phyloP scores from a whole-genome alignment of 2,797 vertebrate species.

The Lerista edwardsae region DNA sequence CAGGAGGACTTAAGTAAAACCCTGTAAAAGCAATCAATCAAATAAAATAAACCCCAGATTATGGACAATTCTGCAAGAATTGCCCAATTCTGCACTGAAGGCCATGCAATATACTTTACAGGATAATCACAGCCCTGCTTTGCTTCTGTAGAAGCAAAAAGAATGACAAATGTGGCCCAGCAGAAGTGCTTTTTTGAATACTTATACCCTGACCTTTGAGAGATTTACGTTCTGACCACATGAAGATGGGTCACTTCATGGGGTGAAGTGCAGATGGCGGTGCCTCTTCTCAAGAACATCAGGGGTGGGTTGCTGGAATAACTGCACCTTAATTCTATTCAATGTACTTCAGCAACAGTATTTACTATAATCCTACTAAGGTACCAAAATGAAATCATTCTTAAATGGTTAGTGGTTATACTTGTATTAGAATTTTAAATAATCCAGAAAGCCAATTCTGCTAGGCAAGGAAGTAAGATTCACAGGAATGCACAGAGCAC shows the following conservation, averaged over 20 bases:
- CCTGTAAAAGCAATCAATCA: background rate
- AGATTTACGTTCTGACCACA: background rate
- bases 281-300: background rate
- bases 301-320: background rate
- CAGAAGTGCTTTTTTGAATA: background rate
- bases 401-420: background rate
- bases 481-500: background rate
- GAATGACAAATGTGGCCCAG: background rate
- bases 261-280: background rate
- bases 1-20: background rate
- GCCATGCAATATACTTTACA: background rate
- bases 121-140: background rate
- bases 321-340: background rate
- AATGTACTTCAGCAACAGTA: background rate
- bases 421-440: background rate
- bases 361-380: background rate
- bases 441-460: background rate
- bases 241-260: background rate
- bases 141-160: slow-evolving; percentile 6
- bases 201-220: background rate
- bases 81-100: background rate
- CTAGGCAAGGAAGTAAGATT: slow-evolving; percentile 7
- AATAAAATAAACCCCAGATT: background rate
- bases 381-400: background rate
- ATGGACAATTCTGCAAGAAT: background rate